Conservation (phyloP, 92 coral and sea anemone species). For the Phenganax marumi region DNA sequence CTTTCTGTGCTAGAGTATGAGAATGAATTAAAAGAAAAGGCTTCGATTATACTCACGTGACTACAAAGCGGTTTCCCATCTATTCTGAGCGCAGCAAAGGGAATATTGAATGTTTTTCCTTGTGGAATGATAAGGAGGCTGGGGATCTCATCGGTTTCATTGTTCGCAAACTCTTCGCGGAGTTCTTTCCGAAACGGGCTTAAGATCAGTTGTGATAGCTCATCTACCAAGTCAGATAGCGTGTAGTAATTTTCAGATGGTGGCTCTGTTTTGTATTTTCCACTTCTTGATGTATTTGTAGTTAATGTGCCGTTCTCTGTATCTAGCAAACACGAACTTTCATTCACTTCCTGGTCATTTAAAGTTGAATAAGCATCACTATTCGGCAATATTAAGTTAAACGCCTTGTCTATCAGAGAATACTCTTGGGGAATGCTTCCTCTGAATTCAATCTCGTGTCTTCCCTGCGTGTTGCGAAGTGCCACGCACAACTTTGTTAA, state of each 20-base stretch:
- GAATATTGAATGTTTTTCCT: conserved; percentile 17
- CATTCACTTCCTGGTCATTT: too few species aligned
- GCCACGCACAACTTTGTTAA: not conserved
- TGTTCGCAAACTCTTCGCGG: not conserved
- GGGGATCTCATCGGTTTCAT: not conserved
- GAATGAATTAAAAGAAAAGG: conserved; percentile 3
- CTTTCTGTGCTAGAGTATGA: not conserved
- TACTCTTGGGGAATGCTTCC: not conserved
- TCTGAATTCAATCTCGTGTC: conserved; percentile 16
- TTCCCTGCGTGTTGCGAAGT: conserved; percentile 4
- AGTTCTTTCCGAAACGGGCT: conserved; percentile 14
- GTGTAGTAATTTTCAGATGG: not conserved
- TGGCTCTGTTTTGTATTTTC: not conserved
- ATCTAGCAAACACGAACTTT: too few species aligned
- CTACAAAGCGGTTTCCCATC: conserved; percentile 1
- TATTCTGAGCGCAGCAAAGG: not conserved
- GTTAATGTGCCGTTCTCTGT: not conserved
- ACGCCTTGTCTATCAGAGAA: not conserved
- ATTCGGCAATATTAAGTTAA: not conserved
- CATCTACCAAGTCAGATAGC: not conserved
- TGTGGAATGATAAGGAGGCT: conserved; percentile 8
- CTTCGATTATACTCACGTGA: conserved; percentile 5
- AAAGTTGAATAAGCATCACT: too few species aligned
- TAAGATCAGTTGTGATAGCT: not conserved
- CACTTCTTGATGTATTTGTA: not conserved